Base-by-base conservation (phyloP, 2,797 vertebrate genomes). In the Lagocephalus sceleratus region DNA sequence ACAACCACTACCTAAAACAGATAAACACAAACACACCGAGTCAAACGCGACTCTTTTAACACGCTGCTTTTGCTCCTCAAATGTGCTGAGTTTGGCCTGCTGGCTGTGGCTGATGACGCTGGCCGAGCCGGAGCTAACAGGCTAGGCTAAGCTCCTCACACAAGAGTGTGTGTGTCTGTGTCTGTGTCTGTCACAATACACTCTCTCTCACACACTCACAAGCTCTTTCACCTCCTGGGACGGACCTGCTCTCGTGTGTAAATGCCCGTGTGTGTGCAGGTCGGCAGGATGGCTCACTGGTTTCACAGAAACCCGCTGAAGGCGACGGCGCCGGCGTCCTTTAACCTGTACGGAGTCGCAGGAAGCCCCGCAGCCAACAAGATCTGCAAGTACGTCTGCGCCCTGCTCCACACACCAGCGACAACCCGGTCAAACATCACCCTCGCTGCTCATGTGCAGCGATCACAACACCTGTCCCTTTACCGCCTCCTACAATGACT, bases 291-390 rank as follows among this genome's bases (percentile, higher is more conserved):
- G 97, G 93, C 97, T 4, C 95, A 99, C 54, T 99, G 97, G 97
- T 99, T 99, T 90, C 97, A 99, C 73, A 93, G 95, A 79, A 99
- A 99, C 86, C 97, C 97, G 3, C 71, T 99, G 60, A 99, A 99
- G 89, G 95, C 95, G 17, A 98, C 97, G 9, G 96, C 97, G 39
- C 94, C 95, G 0, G 93, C 97, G 35, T 89, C 94, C 14, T 99
- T 98, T 78, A 98, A 95, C 65, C 93, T 91, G 58, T 99, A 97
- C 59, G 97, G 95, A 6, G 92, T 99, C 48, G 93, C 92, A n/a
- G 91, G 90, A 35, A 94, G 92, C 64, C 92, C 92, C 2, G 87
- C 93, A 14, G 95, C 95, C 67, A 90, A 92, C 53, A 99, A 99
- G 83, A 92, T 97, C 68, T 99, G 97, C 97, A 98, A 95, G 97